These are phyloP conservation scores for Caenorhabditis latens DNA, from an alignment of 1,140 invertebrate genomes.

Conservation along the genomic window DNA sequence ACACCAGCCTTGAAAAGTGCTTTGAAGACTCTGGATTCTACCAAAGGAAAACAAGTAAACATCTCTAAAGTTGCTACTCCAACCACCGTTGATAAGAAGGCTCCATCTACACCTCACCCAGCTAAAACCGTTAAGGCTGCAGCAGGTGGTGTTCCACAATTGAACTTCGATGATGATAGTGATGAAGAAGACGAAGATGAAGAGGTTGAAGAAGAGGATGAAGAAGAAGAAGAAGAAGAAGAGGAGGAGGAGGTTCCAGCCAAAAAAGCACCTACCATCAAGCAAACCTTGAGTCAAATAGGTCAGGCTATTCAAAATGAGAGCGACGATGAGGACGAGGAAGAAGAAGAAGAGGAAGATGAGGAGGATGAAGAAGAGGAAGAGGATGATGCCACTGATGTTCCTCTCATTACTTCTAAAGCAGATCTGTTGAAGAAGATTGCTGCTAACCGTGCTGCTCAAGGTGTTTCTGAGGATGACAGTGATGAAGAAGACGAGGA, in stretches of 20 bases:
- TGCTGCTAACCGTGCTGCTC: slow-evolving; percentile 38
- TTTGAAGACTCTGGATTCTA: slow-evolving; percentile 16
- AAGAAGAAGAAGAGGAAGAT: slow-evolving; percentile 46
- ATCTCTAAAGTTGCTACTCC: slow-evolving; percentile 50
- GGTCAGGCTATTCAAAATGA: slow-evolving; percentile 27
- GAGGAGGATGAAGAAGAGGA: slow-evolving; percentile 57
- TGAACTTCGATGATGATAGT: slow-evolving; percentile 62
- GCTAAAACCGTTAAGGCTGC: slow-evolving; percentile 10
- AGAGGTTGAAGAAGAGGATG: slow-evolving; percentile 62
- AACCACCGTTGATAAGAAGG: slow-evolving; percentile 60
- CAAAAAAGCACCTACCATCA: background rate
- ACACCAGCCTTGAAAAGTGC: slow-evolving; percentile 24
- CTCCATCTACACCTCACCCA: slow-evolving; percentile 62
- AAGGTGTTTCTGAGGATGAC: background rate
- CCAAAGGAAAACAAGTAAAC: slow-evolving; percentile 57
- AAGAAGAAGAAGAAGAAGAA: slow-evolving; percentile 59
- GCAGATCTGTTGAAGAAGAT: slow-evolving; percentile 39
- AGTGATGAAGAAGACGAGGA: slow-evolving; percentile 53
- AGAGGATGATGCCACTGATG: slow-evolving; percentile 10
- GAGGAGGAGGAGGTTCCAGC: slow-evolving; percentile 27
- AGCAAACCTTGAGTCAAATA: slow-evolving; percentile 11
- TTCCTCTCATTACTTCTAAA: slow-evolving; percentile 19
- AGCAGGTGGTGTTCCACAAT: slow-evolving; percentile 31
- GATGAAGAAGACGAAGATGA: slow-evolving; percentile 63
- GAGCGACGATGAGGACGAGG: slow-evolving; percentile 12